A percentile compares a stretch with the other conserved stretches of the same genome.
phyloP scores from a whole-genome alignment of 2,888 invertebrate genomes.

The Leptopilina syphax region DNA sequence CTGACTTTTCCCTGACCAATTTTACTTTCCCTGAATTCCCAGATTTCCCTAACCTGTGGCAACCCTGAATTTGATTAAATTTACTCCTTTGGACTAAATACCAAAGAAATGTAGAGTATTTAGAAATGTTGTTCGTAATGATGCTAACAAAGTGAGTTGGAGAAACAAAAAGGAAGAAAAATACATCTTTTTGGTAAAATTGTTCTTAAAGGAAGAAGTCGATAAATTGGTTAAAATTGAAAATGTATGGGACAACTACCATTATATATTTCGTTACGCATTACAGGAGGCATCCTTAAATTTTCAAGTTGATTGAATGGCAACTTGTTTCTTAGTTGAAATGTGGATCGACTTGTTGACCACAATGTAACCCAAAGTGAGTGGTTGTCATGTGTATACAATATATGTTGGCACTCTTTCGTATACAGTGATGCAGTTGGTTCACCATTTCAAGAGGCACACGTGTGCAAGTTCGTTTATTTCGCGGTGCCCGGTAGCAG shows the following conservation, averaged over 20 bases:
- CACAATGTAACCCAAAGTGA: conserved; percentile 8
- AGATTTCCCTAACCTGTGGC: too few relatives aligned
- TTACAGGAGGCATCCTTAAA: conserved; percentile 12
- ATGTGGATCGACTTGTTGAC: conserved; percentile 17
- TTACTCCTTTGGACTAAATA: too few relatives aligned
- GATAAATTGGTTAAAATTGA: too few relatives aligned
- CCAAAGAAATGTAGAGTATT: too few relatives aligned
- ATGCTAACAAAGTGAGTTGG: too few relatives aligned
- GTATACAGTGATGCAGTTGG: neutral
- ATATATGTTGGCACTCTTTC: conserved; percentile 6
- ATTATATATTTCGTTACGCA: neutral
- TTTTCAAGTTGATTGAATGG: conserved; percentile 20
- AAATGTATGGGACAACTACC: neutral
- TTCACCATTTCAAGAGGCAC: neutral
- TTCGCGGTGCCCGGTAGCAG: conserved; percentile 54
- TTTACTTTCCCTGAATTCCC: too few relatives aligned
- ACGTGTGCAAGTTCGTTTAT: conserved; percentile 54
- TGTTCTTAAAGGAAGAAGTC: too few relatives aligned
- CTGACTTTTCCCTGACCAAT: too few relatives aligned
- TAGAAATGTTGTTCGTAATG: too few relatives aligned
- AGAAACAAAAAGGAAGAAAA: too few relatives aligned
- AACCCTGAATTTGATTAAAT: too few relatives aligned
- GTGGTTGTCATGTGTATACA: neutral
- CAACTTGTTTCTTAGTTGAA: conserved; percentile 13
- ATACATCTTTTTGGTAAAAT: too few relatives aligned